Percentiles rank a stretch among this genome's conserved stretches.
phyloP scores from a whole-genome alignment of 2,113 vertebrate species.

The Hemiprocne comata region DNA sequence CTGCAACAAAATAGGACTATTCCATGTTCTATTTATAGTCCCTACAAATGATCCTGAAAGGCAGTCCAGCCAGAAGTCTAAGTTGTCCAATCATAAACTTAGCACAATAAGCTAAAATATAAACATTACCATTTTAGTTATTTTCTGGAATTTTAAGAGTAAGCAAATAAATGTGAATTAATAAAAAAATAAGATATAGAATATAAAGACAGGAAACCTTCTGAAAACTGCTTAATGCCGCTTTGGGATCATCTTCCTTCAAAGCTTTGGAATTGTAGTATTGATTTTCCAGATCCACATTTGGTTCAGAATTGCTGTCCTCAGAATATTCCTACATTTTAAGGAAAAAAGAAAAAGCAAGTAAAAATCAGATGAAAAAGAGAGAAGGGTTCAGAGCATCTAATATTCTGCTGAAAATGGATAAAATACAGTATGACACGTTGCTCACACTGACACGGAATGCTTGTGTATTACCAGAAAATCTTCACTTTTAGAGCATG shows the following conservation, averaged over 20 bases:
- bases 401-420: neutral
- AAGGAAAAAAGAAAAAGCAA: neutral
- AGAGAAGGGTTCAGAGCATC: neutral
- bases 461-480: neutral
- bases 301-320: constrained; percentile 98
- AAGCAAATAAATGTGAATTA: neutral
- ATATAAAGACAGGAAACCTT: constrained; percentile 81
- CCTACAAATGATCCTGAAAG: neutral
- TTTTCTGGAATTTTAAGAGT: no score
- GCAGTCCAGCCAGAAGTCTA: neutral
- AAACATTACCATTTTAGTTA: no score
- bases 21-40: neutral
- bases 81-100: neutral
- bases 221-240: constrained; percentile 97
- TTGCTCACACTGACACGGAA: neutral
- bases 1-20: neutral
- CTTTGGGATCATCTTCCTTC: constrained; percentile 99
- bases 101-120: neutral
- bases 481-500: neutral
- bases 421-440: neutral
- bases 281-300: constrained; percentile 99
- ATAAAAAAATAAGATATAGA: neutral
- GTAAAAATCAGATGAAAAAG: neutral
- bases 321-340: constrained; percentile 93
- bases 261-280: constrained; percentile 99